Base-by-base conservation (phyloP, 1,140 invertebrate genomes). In the Caenorhabditis tropicalis region DNA sequence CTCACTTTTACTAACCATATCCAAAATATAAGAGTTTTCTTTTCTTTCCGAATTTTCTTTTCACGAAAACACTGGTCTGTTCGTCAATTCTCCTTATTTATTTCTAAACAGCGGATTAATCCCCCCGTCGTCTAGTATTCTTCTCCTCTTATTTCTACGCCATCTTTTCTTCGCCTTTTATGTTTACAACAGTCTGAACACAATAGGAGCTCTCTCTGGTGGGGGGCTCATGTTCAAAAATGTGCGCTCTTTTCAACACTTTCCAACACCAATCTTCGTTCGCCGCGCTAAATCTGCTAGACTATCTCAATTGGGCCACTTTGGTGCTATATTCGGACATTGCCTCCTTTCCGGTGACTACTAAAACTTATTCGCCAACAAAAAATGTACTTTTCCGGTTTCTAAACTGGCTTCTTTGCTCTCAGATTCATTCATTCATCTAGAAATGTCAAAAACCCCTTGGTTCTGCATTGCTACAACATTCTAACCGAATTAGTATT, bases 171-270 rank as follows among this genome's bases (percentile, higher is more conserved):
- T 46, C 49, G 19, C 65, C 36, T 74, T 74, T 74, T 43, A 74
- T 74, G 33, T 74, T 74, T 39, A 43, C 65, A 74, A 74, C 43
- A 74, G 65, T 43, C 9, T 74, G 65, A 74, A 74, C 33, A 74
- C 65, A 74, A 74, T 74, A 74, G 65, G 36, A 74, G 36, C 36
- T 74, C 65, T 2, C 21, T 46, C 36, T 74, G 65, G 65, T 74
- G 36, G 3, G 65, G 24, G n/a, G 58, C 36, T 74, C 65, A 43
- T 74, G 65, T 43, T 74, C 65, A 74, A 74, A 74, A 39, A 74
- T 74, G 65, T 74, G 65, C 12, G 65, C 65, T 74, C 65, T 74
- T 43, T 74, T 74, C 65, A 74, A 74, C 24, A 46, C 36, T 74
- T 24, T 74, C 43, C 19, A 74, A 74, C n/a, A 74, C 65, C 4